A percentile compares a stretch with the other conserved stretches of the same genome.
These are phyloP conservation scores for Nycticorax nycticorax DNA, from an alignment of 2,113 vertebrate species.

Conservation along the genomic window DNA sequence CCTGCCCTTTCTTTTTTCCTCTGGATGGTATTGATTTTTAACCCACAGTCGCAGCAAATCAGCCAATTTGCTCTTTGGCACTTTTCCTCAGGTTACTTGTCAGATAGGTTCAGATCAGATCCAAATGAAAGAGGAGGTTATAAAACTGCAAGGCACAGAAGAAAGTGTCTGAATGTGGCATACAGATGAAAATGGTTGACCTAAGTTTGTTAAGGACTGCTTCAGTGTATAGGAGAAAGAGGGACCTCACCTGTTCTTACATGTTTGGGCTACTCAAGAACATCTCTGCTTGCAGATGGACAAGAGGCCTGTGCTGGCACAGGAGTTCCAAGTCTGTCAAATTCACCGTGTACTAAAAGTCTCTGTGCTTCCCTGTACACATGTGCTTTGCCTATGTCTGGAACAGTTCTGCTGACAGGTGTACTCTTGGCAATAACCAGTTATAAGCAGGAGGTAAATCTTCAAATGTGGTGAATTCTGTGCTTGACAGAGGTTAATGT, in stretches of 20 bases:
- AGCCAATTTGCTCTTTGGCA: not conserved
- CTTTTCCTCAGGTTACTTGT: not conserved
- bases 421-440: not conserved
- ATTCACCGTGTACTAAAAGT: not conserved
- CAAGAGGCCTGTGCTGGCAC: not conserved
- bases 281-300: not conserved
- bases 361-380: not conserved
- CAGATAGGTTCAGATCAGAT: not conserved
- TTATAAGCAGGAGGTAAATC: not conserved
- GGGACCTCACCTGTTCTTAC: not conserved
- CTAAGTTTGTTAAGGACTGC: not conserved
- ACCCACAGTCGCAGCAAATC: not conserved
- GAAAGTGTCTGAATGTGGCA: not conserved
- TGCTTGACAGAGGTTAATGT: not conserved
- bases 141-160: not conserved
- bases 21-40: not conserved
- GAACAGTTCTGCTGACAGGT: not conserved
- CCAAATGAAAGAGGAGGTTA: not conserved
- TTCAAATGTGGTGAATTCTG: not conserved
- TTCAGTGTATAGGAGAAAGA: not conserved
- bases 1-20: not conserved
- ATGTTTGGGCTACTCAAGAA: not conserved
- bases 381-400: not conserved
- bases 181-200: not conserved
- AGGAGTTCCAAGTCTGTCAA: not conserved